These are phyloP conservation scores for Telmatherina bonti DNA, from an alignment of 2,797 vertebrate genomes.

Conservation along the genomic window DNA sequence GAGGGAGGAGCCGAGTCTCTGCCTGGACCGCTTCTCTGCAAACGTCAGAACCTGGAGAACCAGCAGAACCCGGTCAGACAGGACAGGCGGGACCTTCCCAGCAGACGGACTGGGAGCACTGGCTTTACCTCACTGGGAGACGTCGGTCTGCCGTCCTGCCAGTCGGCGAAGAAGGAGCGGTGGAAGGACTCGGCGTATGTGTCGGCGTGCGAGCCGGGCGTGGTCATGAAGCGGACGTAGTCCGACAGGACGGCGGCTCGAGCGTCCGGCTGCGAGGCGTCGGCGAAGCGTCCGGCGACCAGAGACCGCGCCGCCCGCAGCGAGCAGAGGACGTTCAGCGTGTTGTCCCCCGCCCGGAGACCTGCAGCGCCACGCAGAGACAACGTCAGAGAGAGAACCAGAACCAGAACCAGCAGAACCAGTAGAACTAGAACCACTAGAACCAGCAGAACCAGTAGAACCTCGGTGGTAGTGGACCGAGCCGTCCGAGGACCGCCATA, in stretches of 20 bases:
- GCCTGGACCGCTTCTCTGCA: constrained; percentile 64
- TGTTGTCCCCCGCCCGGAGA: constrained; percentile 74
- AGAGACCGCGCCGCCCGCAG: constrained; percentile 57
- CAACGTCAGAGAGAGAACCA: too few relatives aligned
- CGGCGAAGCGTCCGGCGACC: not conserved
- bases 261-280: constrained; percentile 42
- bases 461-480: constrained; percentile 78
- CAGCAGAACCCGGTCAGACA: not conserved
- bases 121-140: constrained; percentile 50
- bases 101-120: not conserved
- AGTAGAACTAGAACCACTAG: not conserved
- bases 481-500: constrained; percentile 62
- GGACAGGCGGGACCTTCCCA: too few relatives aligned
- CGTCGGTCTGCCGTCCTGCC: constrained; percentile 61
- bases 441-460: not conserved
- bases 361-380: constrained; percentile 49
- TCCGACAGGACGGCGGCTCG: constrained; percentile 67
- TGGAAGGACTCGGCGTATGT: constrained; percentile 81
- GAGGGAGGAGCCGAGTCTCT: constrained; percentile 17
- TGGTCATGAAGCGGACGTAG: constrained; percentile 76
- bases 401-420: not conserved
- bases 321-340: constrained; percentile 75
- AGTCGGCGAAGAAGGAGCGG: constrained; percentile 77
- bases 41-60: constrained; percentile 73
- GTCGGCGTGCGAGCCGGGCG: constrained; percentile 66